Conservation (phyloP, 2,888 invertebrate genomes). For the Troilus luridus region DNA sequence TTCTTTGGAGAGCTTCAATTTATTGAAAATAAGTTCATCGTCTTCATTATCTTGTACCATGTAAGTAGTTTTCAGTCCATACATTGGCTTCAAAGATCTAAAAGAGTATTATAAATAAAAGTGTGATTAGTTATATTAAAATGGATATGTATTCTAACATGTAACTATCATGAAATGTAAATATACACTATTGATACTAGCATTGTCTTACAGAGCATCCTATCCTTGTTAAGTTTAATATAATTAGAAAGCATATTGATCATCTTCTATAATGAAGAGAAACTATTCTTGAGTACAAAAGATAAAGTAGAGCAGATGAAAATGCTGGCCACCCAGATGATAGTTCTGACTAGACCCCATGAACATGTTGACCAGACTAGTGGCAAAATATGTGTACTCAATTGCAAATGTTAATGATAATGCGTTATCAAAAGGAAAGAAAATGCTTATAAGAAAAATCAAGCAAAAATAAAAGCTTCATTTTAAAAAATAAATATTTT, state of each 20-base stretch:
- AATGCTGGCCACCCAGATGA: not conserved
- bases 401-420: not conserved
- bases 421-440: not conserved
- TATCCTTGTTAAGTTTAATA: not conserved
- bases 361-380: too few relatives aligned
- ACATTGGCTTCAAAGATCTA: not conserved
- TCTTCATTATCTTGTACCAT: not conserved
- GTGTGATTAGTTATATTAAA: not conserved
- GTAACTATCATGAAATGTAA: too few relatives aligned
- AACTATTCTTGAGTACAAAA: not conserved
- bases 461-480: not conserved
- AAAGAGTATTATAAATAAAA: not conserved
- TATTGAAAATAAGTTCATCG: slow-evolving; percentile 4
- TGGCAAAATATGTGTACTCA: too few relatives aligned
- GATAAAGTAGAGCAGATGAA: not conserved
- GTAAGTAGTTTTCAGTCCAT: not conserved
- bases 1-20: slow-evolving; percentile 22
- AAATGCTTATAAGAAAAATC: not conserved
- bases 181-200: too few relatives aligned
- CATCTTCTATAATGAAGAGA: not conserved
- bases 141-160: not conserved
- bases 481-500: not conserved
- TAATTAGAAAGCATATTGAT: not conserved
- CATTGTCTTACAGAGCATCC: not conserved
- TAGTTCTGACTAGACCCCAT: too few relatives aligned